Conservation (phyloP, 2,797 vertebrate genomes). For the Anguilla anguilla region DNA sequence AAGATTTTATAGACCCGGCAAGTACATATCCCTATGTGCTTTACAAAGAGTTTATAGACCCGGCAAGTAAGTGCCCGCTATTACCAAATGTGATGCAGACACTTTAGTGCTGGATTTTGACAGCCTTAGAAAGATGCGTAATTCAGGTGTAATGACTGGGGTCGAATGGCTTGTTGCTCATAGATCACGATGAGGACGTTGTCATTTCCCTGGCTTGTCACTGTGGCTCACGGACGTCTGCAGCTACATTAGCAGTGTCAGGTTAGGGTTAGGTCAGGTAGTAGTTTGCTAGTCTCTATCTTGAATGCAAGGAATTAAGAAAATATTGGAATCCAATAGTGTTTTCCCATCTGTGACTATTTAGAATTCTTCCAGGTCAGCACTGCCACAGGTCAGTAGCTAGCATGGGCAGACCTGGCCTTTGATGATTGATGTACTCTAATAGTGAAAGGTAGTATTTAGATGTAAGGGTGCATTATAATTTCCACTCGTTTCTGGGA, state of each 20-base stretch:
- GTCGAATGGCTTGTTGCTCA: neutral
- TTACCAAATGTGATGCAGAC: neutral
- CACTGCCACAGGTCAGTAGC: neutral
- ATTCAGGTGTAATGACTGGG: neutral
- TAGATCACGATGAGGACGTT: neutral
- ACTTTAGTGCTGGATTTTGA: neutral
- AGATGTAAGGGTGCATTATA: neutral
- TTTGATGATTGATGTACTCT: neutral
- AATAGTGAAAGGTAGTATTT: neutral
- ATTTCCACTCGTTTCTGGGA: neutral
- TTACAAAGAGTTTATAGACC: constrained; percentile 77
- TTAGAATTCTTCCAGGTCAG: neutral
- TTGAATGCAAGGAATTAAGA: neutral
- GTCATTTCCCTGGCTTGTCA: neutral
- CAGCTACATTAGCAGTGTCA: neutral
- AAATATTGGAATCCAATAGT: neutral
- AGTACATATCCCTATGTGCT: constrained; percentile 80
- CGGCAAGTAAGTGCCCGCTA: constrained; percentile 61
- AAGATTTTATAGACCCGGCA: constrained; percentile 74
- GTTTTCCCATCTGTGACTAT: neutral
- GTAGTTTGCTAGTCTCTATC: neutral
- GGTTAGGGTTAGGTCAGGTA: neutral
- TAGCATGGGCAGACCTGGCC: neutral
- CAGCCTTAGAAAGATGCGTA: neutral
- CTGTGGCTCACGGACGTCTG: neutral